phyloP scores from a whole-genome alignment of 2,113 vertebrate genomes.

The Mola mola region DNA sequence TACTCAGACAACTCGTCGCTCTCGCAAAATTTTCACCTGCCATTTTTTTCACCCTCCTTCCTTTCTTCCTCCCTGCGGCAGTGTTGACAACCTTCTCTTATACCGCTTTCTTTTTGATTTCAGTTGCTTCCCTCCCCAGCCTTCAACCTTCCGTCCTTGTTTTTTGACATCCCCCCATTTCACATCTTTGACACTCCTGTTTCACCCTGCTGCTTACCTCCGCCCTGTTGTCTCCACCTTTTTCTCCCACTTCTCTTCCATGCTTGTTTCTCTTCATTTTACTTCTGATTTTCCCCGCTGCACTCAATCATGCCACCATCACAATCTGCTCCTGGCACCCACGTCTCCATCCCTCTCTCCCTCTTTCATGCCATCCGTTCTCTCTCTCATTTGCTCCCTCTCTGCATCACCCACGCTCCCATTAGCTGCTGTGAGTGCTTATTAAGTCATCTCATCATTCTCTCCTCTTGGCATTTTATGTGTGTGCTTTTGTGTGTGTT shows the following conservation, averaged over 20 bases:
- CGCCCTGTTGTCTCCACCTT: conserved; percentile 13
- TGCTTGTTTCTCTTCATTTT: conserved; percentile 32
- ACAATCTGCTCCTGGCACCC: conserved; percentile 43
- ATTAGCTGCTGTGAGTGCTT: conserved; percentile 72
- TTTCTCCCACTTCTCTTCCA: conserved; percentile 7
- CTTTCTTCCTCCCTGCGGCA: conserved; percentile 36
- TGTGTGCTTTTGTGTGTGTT: neutral
- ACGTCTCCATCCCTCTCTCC: conserved; percentile 27
- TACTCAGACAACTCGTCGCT: conserved; percentile 34
- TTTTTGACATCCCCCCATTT: neutral
- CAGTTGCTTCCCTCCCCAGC: neutral
- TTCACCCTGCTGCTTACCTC: conserved; percentile 24
- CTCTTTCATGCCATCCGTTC: conserved; percentile 34
- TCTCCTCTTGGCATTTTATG: conserved; percentile 49
- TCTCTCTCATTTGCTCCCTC: conserved; percentile 52
- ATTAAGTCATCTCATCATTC: conserved; percentile 75
- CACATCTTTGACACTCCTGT: neutral
- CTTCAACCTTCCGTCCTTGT: conserved; percentile 14
- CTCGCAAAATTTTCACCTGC: conserved; percentile 8
- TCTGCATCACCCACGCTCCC: conserved; percentile 64
- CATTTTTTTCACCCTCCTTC: conserved; percentile 14
- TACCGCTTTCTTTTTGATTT: conserved; percentile 22
- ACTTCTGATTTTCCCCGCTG: conserved; percentile 21
- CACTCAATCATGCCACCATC: conserved; percentile 14
- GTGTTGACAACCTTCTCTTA: conserved; percentile 24